Evolutionary conservation across 2,888 invertebrate species (phyloP), one percentile per base, ranked within the genome.

Genomic region (Apomyelois bistriatella): DNA sequence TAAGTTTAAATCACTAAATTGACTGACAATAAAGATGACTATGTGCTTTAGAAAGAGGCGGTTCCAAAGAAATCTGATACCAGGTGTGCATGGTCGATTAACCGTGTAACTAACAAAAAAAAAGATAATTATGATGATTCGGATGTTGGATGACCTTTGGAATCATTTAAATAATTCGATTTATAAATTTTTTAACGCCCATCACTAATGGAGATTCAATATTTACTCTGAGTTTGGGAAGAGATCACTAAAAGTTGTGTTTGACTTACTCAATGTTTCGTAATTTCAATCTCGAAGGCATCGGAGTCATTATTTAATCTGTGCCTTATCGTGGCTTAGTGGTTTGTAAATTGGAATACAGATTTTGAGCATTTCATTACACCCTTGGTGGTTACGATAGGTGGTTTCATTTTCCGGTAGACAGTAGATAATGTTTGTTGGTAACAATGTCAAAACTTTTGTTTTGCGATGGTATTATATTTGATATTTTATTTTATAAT

Each of bases 161-260:
- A n/a, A n/a, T n/a, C n/a, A n/a, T n/a, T n/a, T n/a, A n/a, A n/a
- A n/a, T n/a, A n/a, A 22, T 22, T 3, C 22, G 22, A 22, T 22
- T 22, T 22, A 22, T 22, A 22, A 22, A 22, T 3, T 22, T 22
- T 22, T 22, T 22, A 22, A 3, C 22, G 22, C 22, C 22, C 22
- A 22, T 22, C 22, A 22, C 22, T 22, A 22, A 22, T 22, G 22
- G 22, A 62, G 61, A 63, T 63, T 56, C 56, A 63, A 65, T 65
- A 62, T 64, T 67, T 59, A 59, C 66, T 62, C 59, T 55, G 57
- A 63, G 58, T 60, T 64, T 61, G 47, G 58, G 59, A 58, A 61
- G 58, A 61, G 64, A 62, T 66, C 66, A 61, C 64, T 61, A 60
- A 60, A 64, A 64, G 58, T 65, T 62, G 55, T 58, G 54, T 62